A percentile compares a stretch with the other conserved stretches of the same genome.
Evolutionary conservation across 2,888 invertebrate species (phyloP).

Genomic region (Rhagonycha lutea): DNA sequence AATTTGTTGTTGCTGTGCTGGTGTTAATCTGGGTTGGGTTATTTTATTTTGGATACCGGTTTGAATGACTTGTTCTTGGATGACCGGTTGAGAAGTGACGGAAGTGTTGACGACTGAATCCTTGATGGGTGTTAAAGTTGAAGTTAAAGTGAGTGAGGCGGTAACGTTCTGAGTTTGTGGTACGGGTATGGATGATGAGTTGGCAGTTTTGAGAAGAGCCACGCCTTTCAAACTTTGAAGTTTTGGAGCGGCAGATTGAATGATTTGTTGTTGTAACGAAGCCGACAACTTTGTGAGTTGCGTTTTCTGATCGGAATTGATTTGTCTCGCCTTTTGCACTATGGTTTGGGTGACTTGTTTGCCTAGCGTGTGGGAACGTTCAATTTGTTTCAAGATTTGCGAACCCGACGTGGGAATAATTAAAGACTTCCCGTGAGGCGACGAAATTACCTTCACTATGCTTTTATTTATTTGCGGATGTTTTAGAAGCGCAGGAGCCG

Average conservation of each 20-base stretch:
- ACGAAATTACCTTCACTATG: constrained; percentile 53
- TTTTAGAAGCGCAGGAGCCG: constrained; percentile 46
- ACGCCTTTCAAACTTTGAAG: constrained; percentile 53
- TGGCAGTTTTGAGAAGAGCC: constrained; percentile 44
- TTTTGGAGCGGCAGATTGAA: constrained; percentile 49
- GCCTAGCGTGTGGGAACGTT: constrained; percentile 39
- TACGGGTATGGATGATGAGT: constrained; percentile 24
- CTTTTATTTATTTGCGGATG: constrained; percentile 41
- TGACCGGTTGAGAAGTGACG: constrained; percentile 20
- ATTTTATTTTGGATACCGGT: constrained; percentile 43
- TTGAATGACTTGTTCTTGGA: constrained; percentile 36
- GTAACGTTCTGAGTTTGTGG: background rate
- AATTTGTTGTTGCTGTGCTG: constrained; percentile 56
- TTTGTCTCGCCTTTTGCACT: constrained; percentile 40
- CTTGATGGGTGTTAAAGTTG: constrained; percentile 2
- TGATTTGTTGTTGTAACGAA: constrained; percentile 46
- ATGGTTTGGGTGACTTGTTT: constrained; percentile 45
- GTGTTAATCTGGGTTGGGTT: constrained; percentile 46
- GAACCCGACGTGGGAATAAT: constrained; percentile 56
- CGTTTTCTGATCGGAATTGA: constrained; percentile 25
- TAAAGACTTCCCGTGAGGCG: constrained; percentile 54
- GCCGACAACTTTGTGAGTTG: constrained; percentile 33
- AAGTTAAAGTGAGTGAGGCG: background rate
- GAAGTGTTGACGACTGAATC: background rate
- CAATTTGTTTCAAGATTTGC: constrained; percentile 44